These are phyloP conservation scores for Grammomys dolichurus DNA, from an alignment of 2,113 vertebrate species.

Conservation along the genomic window DNA sequence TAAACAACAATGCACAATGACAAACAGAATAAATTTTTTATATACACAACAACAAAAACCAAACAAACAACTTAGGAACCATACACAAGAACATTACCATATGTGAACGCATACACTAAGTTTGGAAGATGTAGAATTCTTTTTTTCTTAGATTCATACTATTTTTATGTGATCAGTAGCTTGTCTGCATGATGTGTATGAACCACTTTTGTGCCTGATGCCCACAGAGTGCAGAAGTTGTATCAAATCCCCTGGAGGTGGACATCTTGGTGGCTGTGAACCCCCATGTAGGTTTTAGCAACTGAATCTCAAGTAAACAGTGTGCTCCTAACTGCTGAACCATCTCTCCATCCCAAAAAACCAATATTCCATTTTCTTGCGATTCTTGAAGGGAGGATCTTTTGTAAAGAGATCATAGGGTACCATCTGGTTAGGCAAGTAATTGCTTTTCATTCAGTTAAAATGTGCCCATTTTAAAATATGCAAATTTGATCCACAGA, in stretches of 20 bases:
- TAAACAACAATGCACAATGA: background rate
- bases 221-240: background rate
- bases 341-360: background rate
- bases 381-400: background rate
- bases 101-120: background rate
- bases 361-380: background rate
- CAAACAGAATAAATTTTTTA: background rate
- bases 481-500: background rate
- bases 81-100: background rate
- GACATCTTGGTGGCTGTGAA: background rate
- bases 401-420: background rate
- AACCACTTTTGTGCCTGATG: background rate
- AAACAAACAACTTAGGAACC: background rate
- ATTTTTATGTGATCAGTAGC: background rate
- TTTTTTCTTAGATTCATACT: background rate
- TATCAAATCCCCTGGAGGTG: background rate
- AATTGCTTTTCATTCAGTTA: background rate
- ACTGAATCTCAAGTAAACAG: background rate
- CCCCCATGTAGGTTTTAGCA: background rate
- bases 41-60: background rate
- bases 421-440: background rate
- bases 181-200: background rate
- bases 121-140: conserved; percentile 7
- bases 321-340: background rate
- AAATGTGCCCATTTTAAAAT: background rate